Evolutionary conservation across 53 echinoderm and acorn worm species (phyloP).

Genomic region (Crossaster papposus): DNA sequence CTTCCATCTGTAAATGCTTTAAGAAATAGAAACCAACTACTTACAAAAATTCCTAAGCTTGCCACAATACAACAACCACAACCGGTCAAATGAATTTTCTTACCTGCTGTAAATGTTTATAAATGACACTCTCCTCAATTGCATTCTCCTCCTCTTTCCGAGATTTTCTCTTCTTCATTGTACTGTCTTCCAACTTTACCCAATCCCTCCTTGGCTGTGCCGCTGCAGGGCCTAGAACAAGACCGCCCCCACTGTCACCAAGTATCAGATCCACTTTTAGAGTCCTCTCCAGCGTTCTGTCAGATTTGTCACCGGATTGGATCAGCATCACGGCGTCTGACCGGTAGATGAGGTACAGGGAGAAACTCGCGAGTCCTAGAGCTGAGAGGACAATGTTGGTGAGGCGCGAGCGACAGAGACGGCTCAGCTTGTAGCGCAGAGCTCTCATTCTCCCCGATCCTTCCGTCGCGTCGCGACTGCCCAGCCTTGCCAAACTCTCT

Average conservation of each 20-base stretch:
- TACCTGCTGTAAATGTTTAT: slow-evolving; percentile 48
- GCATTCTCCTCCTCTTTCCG: slow-evolving; percentile 9
- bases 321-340: slow-evolving; percentile 39
- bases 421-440: slow-evolving; percentile 57
- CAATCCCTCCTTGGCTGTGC: background rate
- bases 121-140: slow-evolving; percentile 50
- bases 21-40: no score
- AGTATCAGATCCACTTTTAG: background rate
- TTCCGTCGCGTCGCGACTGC: background rate
- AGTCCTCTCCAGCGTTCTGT: background rate
- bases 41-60: no score
- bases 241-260: background rate
- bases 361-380: slow-evolving; percentile 61
- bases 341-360: slow-evolving; percentile 62
- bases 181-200: slow-evolving; percentile 9
- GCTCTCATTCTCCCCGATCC: slow-evolving; percentile 18
- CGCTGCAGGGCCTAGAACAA: background rate
- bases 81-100: no score
- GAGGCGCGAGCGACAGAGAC: slow-evolving; percentile 60
- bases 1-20: no score
- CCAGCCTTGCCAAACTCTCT: background rate
- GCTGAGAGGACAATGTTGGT: slow-evolving; percentile 48
- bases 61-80: no score
- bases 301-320: background rate
- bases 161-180: slow-evolving; percentile 49